Conservation (phyloP, 2,113 vertebrate species). For the Mesocricetus auratus region DNA sequence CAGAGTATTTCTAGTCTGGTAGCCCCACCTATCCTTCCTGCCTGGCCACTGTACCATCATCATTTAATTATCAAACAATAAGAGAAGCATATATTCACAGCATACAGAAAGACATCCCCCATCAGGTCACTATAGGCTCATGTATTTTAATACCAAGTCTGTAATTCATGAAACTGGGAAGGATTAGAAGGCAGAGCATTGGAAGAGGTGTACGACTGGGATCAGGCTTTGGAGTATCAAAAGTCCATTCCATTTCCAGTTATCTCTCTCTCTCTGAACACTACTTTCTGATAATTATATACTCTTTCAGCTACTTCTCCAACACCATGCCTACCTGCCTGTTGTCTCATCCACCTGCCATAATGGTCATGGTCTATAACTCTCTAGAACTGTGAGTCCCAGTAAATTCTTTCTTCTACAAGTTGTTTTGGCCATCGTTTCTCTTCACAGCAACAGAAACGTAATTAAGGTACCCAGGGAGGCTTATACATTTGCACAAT, state of each 20-base stretch:
- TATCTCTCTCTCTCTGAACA: neutral
- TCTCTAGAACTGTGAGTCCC: neutral
- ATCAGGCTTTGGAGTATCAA: neutral
- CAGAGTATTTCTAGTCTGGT: too few species aligned
- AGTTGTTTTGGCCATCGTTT: neutral
- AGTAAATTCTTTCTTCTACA: neutral
- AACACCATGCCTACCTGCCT: neutral
- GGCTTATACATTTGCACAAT: neutral
- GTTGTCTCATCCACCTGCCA: neutral
- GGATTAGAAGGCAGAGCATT: neutral
- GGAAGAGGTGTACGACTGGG: neutral
- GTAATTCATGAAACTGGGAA: neutral
- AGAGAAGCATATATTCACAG: too few species aligned
- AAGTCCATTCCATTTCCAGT: neutral
- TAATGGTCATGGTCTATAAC: neutral
- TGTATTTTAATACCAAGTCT: neutral
- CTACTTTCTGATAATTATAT: neutral
- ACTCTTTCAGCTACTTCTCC: neutral
- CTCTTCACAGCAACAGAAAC: neutral
- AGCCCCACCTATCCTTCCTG: too few species aligned
- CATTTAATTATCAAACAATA: too few species aligned
- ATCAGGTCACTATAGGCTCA: too few species aligned
- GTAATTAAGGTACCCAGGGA: neutral
- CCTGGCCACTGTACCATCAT: too few species aligned
- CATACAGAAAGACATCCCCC: too few species aligned